Conservation (phyloP, 1,140 invertebrate species). For the Hesperophylax magnus region DNA sequence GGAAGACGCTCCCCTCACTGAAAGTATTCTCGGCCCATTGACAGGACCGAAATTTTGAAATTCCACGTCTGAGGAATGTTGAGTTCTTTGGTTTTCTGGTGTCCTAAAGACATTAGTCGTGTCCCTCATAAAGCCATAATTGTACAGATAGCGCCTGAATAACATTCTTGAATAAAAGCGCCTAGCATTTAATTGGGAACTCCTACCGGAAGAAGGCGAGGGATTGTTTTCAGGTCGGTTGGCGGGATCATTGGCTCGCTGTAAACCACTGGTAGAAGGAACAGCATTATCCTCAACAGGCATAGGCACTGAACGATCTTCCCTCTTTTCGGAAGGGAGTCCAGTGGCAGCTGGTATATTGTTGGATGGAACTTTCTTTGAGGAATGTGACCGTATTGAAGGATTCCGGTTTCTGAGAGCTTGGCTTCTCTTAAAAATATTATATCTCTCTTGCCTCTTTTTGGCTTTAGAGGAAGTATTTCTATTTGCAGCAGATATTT, state of each 20-base stretch:
- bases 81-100: slow-evolving; percentile 23
- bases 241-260: slow-evolving; percentile 56
- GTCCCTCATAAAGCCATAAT: slow-evolving; percentile 41
- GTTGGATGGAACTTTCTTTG: slow-evolving; percentile 61
- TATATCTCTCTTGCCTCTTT: slow-evolving; percentile 64
- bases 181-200: slow-evolving; percentile 2
- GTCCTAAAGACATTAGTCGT: slow-evolving; percentile 27
- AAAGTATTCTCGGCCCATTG: slow-evolving; percentile 60
- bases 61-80: slow-evolving; percentile 3
- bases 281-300: slow-evolving; percentile 37
- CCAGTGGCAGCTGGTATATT: background rate
- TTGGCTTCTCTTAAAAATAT: slow-evolving; percentile 63
- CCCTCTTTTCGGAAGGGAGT: background rate
- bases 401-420: slow-evolving; percentile 67
- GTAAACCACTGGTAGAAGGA: slow-evolving; percentile 44
- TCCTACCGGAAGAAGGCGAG: background rate
- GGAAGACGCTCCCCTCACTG: slow-evolving; percentile 59
- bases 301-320: background rate
- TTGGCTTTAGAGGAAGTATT: slow-evolving; percentile 66
- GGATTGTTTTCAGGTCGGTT: background rate
- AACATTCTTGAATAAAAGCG: slow-evolving; percentile 36
- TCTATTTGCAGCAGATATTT: slow-evolving; percentile 66
- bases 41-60: background rate
- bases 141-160: slow-evolving; percentile 42
- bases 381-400: slow-evolving; percentile 62